Evolutionary conservation across 1,140 invertebrate genomes (phyloP).

Genomic region (Aradophagus sp.): DNA sequence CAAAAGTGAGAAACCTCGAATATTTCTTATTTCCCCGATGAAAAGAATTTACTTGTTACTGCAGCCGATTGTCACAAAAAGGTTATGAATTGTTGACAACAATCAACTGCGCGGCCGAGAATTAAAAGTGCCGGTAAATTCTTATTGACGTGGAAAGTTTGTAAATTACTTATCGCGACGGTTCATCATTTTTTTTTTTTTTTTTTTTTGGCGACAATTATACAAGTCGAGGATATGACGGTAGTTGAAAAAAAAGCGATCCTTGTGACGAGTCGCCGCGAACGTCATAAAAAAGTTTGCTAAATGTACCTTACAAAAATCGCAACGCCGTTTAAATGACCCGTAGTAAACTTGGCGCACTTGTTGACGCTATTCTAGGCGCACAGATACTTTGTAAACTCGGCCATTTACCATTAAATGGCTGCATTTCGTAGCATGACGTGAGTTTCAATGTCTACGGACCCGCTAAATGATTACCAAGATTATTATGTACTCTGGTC

Average conservation of each 20-base stretch:
- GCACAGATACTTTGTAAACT: constrained; percentile 24
- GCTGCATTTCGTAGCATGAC: constrained; percentile 3
- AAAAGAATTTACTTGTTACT: too few species aligned
- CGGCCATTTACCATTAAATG: constrained; percentile 16
- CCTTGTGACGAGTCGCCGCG: constrained; percentile 15
- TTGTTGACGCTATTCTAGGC: constrained; percentile 38
- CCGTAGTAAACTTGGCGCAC: constrained; percentile 36
- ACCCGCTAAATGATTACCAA: constrained; percentile 9
- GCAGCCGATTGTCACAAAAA: too few species aligned
- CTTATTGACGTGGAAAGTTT: too few species aligned
- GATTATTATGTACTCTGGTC: constrained; percentile 23
- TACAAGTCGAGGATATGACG: constrained; percentile 11
- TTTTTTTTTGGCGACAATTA: too few species aligned
- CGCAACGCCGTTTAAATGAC: constrained; percentile 26
- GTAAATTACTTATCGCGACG: too few species aligned
- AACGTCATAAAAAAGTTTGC: constrained; percentile 38
- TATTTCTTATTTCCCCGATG: too few species aligned
- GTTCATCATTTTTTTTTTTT: constrained; percentile 26
- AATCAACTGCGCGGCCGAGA: too few species aligned
- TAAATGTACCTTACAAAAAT: constrained; percentile 46
- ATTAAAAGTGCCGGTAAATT: too few species aligned
- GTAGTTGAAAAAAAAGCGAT: constrained; percentile 30
- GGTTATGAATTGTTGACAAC: too few species aligned
- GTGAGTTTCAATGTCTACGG: constrained; percentile 4
- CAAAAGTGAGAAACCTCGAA: too few species aligned